These are phyloP conservation scores for Henricia sp. DNA, from an alignment of 53 echinoderm and acorn worm species.

Conservation along the genomic window DNA sequence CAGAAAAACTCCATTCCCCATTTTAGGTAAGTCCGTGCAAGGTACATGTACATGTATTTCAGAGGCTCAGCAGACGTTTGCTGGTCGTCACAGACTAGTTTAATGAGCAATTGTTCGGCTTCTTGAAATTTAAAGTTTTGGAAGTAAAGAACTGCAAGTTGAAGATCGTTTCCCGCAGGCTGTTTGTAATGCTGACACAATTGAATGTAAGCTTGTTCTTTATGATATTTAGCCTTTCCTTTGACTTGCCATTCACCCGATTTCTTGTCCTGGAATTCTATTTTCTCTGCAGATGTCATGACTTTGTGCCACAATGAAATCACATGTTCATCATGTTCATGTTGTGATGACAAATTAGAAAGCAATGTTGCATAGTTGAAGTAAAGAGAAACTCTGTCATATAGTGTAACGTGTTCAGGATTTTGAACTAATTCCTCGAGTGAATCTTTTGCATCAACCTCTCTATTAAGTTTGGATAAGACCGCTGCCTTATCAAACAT, in stretches of 20 bases:
- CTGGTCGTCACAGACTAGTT: neutral
- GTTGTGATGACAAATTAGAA: too few species aligned
- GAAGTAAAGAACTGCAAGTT: conserved; percentile 19
- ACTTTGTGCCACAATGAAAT: conserved; percentile 5
- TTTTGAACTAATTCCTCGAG: neutral
- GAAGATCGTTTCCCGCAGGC: neutral
- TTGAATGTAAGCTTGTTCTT: neutral
- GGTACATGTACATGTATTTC: too few species aligned
- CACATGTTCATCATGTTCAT: neutral
- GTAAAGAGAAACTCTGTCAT: neutral
- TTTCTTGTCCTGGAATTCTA: neutral
- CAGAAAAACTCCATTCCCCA: neutral
- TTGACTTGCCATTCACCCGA: neutral
- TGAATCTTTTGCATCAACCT: neutral
- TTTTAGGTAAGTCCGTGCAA: conserved; percentile 34
- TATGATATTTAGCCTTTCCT: neutral
- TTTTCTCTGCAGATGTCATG: neutral
- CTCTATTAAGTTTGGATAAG: neutral
- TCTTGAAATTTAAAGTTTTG: conserved; percentile 24
- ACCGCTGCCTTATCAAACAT: neutral
- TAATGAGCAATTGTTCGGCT: neutral
- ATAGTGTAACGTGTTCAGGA: neutral
- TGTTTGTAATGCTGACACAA: neutral
- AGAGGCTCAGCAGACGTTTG: neutral
- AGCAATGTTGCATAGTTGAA: neutral